A percentile compares a stretch with the other conserved stretches of the same genome.
Evolutionary conservation across 2,113 vertebrate species (phyloP).

Genomic region (Mugil cephalus): DNA sequence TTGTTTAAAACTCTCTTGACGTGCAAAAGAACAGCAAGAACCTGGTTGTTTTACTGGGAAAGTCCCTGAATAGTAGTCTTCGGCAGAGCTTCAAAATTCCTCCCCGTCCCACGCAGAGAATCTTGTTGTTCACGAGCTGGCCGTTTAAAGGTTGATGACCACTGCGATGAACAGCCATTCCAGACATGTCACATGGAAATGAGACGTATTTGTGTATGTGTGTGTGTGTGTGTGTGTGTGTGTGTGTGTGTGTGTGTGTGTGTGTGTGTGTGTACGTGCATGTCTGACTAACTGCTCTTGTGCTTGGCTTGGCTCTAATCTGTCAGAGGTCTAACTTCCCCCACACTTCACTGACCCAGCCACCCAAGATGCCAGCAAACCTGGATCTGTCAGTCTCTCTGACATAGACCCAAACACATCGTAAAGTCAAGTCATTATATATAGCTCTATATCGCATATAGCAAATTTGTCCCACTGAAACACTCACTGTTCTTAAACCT

Average conservation of each 20-base stretch:
- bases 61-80: not conserved
- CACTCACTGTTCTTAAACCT: too few relatives aligned
- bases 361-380: conserved; percentile 2
- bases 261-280: not conserved
- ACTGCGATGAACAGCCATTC: conserved; percentile 34
- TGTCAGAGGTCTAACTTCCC: conserved; percentile 43
- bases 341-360: conserved; percentile 23
- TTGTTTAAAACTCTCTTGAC: conserved; percentile 19
- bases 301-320: conserved; percentile 38
- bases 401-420: conserved; percentile 7
- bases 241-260: not conserved
- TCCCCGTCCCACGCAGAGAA: conserved; percentile 5
- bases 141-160: conserved; percentile 25
- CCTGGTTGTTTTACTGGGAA: not conserved
- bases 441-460: not conserved
- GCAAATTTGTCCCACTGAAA: not conserved
- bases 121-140: conserved; percentile 45
- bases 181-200: conserved; percentile 57
- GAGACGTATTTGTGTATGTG: conserved; percentile 12
- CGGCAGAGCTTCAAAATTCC: not conserved
- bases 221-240: conserved; percentile 1
- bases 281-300: conserved; percentile 26
- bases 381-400: conserved; percentile 14
- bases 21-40: not conserved
- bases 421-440: not conserved